These are phyloP conservation scores for Lasioglossum baleicum DNA, from an alignment of 1,140 invertebrate genomes.

Conservation along the genomic window DNA sequence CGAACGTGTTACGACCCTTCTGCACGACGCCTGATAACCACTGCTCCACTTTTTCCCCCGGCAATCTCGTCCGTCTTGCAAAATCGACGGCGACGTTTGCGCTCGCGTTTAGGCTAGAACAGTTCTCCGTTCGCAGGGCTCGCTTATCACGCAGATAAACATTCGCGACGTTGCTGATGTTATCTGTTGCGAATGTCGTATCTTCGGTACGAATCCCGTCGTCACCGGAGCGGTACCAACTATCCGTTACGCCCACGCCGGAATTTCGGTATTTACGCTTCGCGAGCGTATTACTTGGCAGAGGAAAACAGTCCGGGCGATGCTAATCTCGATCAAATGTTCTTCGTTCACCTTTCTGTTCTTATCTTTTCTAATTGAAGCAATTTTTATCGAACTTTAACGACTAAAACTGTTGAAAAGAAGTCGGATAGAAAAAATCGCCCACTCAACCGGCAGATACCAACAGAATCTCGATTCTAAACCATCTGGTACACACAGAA, in stretches of 20 bases:
- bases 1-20: neutral
- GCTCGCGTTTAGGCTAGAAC: neutral
- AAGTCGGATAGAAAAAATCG: no score
- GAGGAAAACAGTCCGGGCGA: no score
- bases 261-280: conserved; percentile 3
- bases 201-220: neutral
- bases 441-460: no score
- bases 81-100: conserved; percentile 7
- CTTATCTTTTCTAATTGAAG: no score
- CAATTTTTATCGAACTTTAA: no score
- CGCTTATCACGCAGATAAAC: conserved; percentile 26
- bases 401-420: no score
- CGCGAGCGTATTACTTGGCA: neutral
- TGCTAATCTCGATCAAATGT: no score
- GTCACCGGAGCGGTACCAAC: neutral
- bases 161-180: conserved; percentile 7
- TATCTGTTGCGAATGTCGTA: neutral
- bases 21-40: neutral
- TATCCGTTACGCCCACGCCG: neutral
- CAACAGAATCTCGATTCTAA: no score
- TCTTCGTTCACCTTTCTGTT: no score
- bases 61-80: conserved; percentile 1
- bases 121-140: no score
- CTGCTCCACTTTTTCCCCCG: conserved; percentile 10
- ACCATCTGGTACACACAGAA: no score